phyloP scores from a whole-genome alignment of 1,140 invertebrate genomes.

The Procambarus virginalis region DNA sequence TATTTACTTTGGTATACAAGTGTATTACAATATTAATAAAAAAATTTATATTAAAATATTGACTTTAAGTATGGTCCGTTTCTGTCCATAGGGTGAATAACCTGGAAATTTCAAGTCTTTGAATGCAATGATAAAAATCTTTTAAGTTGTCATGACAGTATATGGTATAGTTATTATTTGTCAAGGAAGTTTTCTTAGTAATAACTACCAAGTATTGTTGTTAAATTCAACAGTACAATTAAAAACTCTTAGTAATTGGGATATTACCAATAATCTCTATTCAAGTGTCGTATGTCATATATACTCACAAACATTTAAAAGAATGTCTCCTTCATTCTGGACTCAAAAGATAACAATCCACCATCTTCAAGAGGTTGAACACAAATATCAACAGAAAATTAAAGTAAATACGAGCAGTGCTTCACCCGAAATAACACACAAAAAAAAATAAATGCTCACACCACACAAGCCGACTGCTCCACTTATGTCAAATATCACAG shows the following conservation, averaged over 20 bases:
- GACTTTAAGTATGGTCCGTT: background rate
- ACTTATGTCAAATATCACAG: slow-evolving; percentile 66
- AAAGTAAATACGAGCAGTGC: slow-evolving; percentile 33
- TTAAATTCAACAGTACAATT: background rate
- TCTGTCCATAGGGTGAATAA: background rate
- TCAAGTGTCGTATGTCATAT: background rate
- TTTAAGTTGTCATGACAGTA: background rate
- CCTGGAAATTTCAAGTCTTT: background rate
- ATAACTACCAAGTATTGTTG: slow-evolving; percentile 13
- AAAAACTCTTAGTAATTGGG: background rate
- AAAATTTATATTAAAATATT: background rate
- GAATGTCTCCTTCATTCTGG: background rate
- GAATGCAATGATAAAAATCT: background rate
- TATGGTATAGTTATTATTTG: background rate
- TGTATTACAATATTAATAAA: slow-evolving; percentile 12
- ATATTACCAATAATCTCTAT: background rate
- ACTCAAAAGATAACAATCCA: background rate
- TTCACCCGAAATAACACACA: slow-evolving; percentile 11
- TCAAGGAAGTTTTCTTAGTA: background rate
- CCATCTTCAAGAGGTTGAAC: slow-evolving; percentile 22
- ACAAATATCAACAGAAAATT: slow-evolving; percentile 16
- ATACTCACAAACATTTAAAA: background rate
- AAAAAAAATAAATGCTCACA: slow-evolving; percentile 21
- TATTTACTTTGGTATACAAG: background rate
- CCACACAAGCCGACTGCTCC: slow-evolving; percentile 48